phyloP scores from a whole-genome alignment of 2,113 vertebrate species.

The Vidua macroura region DNA sequence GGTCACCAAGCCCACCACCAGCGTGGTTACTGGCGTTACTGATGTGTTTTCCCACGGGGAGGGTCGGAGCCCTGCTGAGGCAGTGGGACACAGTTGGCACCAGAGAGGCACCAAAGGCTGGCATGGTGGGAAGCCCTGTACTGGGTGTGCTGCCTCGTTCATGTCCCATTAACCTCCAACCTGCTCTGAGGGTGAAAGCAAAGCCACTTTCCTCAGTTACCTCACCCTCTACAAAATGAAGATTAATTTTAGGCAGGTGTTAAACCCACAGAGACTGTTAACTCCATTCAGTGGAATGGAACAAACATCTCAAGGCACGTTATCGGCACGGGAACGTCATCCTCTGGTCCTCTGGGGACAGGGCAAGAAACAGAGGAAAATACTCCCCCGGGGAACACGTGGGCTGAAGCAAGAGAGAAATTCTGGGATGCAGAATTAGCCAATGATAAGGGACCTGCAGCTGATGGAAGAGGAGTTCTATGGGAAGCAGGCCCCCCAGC shows the following conservation, averaged over 20 bases:
- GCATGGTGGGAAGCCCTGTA: neutral
- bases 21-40: fast-evolving
- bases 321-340: neutral
- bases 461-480: neutral
- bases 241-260: constrained; percentile 24
- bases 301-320: neutral
- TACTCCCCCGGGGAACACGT: neutral
- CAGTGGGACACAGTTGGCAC: fast-evolving
- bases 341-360: neutral
- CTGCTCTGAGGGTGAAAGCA: neutral
- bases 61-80: fast-evolving
- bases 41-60: fast-evolving
- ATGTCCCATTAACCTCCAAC: neutral
- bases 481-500: neutral
- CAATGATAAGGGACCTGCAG: neutral
- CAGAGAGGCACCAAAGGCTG: neutral
- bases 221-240: neutral
- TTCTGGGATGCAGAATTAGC: neutral
- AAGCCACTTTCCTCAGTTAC: neutral
- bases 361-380: neutral
- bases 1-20: neutral
- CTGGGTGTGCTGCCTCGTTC: fast-evolving
- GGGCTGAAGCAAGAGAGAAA: neutral
- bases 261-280: neutral
- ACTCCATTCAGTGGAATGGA: neutral